Evolutionary conservation across 2,888 invertebrate species (phyloP), one percentile per base, ranked within the genome.

Genomic region (Diogma glabrata): DNA sequence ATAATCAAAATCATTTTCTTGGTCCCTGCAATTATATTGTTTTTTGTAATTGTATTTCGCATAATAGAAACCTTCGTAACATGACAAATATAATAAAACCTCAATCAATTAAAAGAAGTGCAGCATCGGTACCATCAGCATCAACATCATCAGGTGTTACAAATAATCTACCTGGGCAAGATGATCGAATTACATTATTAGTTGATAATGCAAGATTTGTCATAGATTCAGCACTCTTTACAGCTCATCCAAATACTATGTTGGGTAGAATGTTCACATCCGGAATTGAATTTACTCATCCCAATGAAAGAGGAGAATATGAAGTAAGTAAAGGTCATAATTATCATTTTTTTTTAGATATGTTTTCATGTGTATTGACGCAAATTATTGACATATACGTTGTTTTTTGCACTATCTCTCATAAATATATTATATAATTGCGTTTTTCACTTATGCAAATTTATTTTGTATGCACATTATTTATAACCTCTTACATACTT

Each of bases 261-360:
- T 74, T 99, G 26, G 99, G 97, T n/a, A 82, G 94, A 60, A 96
- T 96, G 96, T 96, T 96, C 63, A 90, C 91, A 65, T 87, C 90
- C 10, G 90, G 91, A 54, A 74, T 86, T 57, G 94, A 88, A 61
- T 91, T 94, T 68, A 89, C 91, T 0, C 87, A 91, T 63, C 85
- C 95, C 1, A 99, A 99, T 66, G 95, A 95, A 58, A 75, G 93
- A 3, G 96, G 97, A 2, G 99, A 99, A 67, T 97, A 88, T 67
- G 94, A 96, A 64, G 91, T 94, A 22, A 47, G 17, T 7, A 16
- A 17, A 26, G 10, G 19, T 28, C n/a, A n/a, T n/a, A n/a, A n/a
- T n/a, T n/a, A n/a, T n/a, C n/a, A n/a, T n/a, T n/a, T n/a, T n/a
- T n/a, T n/a, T n/a, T n/a, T n/a, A n/a, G n/a, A n/a, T n/a, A n/a